These are phyloP conservation scores for Coryphaenoides rupestris DNA, from an alignment of 2,113 vertebrate genomes.

Conservation along the genomic window DNA sequence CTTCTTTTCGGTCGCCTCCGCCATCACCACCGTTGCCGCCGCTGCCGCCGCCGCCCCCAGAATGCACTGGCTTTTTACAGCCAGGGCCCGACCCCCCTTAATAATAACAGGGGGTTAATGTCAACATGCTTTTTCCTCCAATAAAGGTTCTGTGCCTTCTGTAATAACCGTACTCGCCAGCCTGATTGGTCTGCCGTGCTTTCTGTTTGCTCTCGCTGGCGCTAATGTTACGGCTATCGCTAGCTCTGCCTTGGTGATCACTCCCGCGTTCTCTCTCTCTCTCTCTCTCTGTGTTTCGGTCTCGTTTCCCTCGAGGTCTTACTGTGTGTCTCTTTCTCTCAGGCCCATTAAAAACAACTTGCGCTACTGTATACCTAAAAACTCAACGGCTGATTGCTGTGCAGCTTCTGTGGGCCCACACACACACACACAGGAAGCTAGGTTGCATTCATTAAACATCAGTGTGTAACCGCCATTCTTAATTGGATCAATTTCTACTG, in stretches of 20 bases:
- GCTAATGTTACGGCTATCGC: too few relatives aligned
- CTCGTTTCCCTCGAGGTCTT: too few relatives aligned
- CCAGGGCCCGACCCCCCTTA: too few relatives aligned
- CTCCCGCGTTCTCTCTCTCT: too few relatives aligned
- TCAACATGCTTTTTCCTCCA: conserved; percentile 23
- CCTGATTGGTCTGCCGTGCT: conserved; percentile 11
- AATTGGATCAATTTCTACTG: too few relatives aligned
- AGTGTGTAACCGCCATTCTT: conserved; percentile 31
- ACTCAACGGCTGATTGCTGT: background rate
- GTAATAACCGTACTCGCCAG: conserved; percentile 7
- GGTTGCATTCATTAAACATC: conserved; percentile 40
- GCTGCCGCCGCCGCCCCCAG: too few relatives aligned
- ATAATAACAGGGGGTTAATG: background rate
- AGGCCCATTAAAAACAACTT: too few relatives aligned
- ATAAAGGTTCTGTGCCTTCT: conserved; percentile 7
- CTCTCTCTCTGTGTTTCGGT: too few relatives aligned
- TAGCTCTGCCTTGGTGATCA: too few relatives aligned
- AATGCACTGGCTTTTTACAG: conserved; percentile 12
- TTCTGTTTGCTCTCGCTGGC: background rate
- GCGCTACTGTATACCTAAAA: too few relatives aligned
- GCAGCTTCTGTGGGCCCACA: conserved; percentile 10
- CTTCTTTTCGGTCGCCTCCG: background rate
- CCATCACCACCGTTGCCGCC: background rate
- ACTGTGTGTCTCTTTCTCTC: too few relatives aligned
- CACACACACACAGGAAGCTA: conserved; percentile 22